These are phyloP conservation scores for Fragum sueziense DNA, from an alignment of 2,888 invertebrate genomes.

Conservation along the genomic window DNA sequence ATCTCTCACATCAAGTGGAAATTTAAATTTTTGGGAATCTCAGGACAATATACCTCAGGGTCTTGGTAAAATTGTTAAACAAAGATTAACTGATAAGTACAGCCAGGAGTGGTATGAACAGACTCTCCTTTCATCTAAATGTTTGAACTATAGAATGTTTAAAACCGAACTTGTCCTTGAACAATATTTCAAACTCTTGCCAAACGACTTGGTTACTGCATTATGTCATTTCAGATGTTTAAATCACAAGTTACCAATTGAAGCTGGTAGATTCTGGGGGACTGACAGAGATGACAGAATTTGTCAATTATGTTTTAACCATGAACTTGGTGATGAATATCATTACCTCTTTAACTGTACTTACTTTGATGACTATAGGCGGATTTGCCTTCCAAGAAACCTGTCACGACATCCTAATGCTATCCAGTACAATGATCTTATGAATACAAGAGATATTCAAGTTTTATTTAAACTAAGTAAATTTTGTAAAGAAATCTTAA, in stretches of 20 bases:
- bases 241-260: neutral
- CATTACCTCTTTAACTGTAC: neutral
- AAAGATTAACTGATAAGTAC: neutral
- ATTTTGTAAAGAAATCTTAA: neutral
- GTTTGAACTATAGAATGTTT: neutral
- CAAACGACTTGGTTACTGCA: neutral
- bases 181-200: neutral
- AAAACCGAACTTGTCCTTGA: neutral
- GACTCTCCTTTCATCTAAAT: neutral
- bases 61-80: neutral
- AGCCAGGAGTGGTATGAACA: neutral
- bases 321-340: neutral
- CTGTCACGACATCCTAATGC: neutral
- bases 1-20: no score
- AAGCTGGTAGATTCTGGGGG: neutral
- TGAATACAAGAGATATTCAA: neutral
- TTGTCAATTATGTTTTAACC: neutral
- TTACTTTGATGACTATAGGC: no score
- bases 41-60: neutral
- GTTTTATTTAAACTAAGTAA: neutral
- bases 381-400: neutral
- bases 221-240: neutral
- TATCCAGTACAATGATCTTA: neutral
- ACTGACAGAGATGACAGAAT: neutral
- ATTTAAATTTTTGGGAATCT: neutral